These are phyloP conservation scores for Herpailurus yagouaroundi DNA, from an alignment of 2,113 vertebrate species.

Conservation along the genomic window DNA sequence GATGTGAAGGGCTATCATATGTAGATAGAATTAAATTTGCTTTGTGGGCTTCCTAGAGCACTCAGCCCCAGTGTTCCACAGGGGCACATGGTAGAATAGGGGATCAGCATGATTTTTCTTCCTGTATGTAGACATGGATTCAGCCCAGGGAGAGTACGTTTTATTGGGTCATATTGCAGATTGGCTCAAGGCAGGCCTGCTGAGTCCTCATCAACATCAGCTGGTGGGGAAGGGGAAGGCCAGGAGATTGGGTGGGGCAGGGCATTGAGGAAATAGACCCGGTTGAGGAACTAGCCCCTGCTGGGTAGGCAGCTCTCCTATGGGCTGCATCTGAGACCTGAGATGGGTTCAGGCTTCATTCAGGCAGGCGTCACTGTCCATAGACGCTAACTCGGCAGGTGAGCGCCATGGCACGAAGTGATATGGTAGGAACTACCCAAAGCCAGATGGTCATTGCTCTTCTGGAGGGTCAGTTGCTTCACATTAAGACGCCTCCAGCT, in stretches of 20 bases:
- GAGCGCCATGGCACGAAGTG: not conserved
- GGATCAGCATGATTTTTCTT: not conserved
- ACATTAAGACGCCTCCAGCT: not conserved
- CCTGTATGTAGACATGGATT: not conserved
- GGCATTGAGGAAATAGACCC: not conserved
- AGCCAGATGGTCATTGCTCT: not conserved
- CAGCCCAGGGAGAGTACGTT: not conserved
- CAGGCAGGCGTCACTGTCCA: not conserved
- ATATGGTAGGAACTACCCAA: not conserved
- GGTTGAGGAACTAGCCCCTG: not conserved
- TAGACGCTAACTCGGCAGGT: not conserved
- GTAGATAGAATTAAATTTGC: not conserved
- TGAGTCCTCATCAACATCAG: not conserved
- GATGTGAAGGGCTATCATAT: not conserved
- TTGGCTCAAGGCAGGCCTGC: not conserved
- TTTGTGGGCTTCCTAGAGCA: not conserved
- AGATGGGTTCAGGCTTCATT: not conserved
- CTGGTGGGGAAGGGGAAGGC: not conserved
- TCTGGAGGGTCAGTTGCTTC: not conserved
- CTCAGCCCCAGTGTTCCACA: not conserved
- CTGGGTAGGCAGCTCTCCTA: not conserved
- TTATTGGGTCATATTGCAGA: not conserved
- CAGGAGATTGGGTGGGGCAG: fast-evolving
- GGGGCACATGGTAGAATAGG: not conserved
- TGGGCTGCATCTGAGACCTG: not conserved